A percentile compares a stretch with the other conserved stretches of the same genome.
Evolutionary conservation across 1,140 invertebrate species (phyloP).

Genomic region (Drosophila watanabei): DNA sequence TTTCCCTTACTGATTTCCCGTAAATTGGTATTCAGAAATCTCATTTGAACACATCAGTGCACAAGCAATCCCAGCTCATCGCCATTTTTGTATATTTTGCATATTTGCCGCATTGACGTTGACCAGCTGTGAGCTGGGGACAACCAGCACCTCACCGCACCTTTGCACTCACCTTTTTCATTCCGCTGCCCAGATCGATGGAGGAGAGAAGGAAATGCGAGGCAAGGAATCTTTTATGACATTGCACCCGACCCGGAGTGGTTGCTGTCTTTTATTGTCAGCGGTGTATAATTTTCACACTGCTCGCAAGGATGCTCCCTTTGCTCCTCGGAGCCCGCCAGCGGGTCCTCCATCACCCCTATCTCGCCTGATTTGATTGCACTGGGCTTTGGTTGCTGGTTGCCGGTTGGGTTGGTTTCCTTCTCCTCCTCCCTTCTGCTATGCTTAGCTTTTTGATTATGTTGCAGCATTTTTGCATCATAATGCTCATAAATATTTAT

Average conservation of each 20-base stretch:
- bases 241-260: conserved; percentile 21
- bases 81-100: conserved; percentile 37
- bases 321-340: conserved; percentile 9
- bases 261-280: conserved; percentile 52
- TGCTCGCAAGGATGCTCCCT: conserved; percentile 13
- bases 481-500: conserved; percentile 77
- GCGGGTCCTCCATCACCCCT: conserved; percentile 20
- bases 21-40: conserved; percentile 40
- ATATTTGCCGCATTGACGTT: conserved; percentile 41
- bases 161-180: conserved; percentile 11
- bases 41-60: conserved; percentile 34
- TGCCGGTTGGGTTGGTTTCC: not conserved
- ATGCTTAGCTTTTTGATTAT: conserved; percentile 51
- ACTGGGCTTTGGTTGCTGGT: conserved; percentile 37
- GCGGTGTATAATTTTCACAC: conserved; percentile 70
- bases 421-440: not conserved
- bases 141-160: not conserved
- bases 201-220: conserved; percentile 40
- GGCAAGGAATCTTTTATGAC: conserved; percentile 51
- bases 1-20: conserved; percentile 21
- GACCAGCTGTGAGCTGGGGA: conserved; percentile 33
- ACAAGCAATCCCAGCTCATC: conserved; percentile 22
- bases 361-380: conserved; percentile 69
- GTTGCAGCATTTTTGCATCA: conserved; percentile 58
- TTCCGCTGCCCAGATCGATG: conserved; percentile 17